Evolutionary conservation across 2,888 invertebrate genomes (phyloP), one percentile per base, ranked within the genome.

Genomic region (Hirtodrosophila histrioides): DNA sequence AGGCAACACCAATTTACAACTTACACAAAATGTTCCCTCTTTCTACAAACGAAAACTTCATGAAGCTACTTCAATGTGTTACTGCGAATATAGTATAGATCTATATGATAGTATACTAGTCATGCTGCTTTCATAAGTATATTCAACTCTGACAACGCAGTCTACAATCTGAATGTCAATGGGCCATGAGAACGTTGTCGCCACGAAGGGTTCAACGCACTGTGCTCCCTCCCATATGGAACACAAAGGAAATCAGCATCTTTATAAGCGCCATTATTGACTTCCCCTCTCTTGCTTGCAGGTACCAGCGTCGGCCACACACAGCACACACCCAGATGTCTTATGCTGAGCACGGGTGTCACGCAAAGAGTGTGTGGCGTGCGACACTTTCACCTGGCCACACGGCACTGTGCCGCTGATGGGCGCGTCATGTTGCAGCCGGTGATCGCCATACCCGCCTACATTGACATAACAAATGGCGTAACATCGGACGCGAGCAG

Each of bases 391-490:
- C 84, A 83, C 39, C 31, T 84, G 45, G 73, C 79, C 41, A 87
- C 83, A n/a, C 36, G 49, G 10, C 64, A 69, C 4, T 65, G 74
- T 17, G 31, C 66, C 4, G 45, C 68, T 8, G 64, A 29, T 43
- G 48, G 68, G 3, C 70, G 61, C 9, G 24, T 75, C 0, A 8
- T 65, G 40, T 12, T 78, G 10, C 68, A 78, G 36, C 73, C 74
- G 2, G 41, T 75, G 3, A 35, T 77, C 53, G 55, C 65, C 8
- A 72, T 87, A 62, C 77, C 88, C 29, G 64, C 83, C 6, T 85
- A 87, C 40, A 87, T 85, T 60, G 84, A 85, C 46, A 77, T 87
- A 35, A 85, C 78, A 24, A 80, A 80, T 71, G 76, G 80, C 37
- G 63, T 81, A 35, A 66, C 67, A n/a, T 29, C 83, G 4, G 85